These are phyloP conservation scores for Spodoptera litura DNA, from an alignment of 1,140 invertebrate species.

Conservation along the genomic window DNA sequence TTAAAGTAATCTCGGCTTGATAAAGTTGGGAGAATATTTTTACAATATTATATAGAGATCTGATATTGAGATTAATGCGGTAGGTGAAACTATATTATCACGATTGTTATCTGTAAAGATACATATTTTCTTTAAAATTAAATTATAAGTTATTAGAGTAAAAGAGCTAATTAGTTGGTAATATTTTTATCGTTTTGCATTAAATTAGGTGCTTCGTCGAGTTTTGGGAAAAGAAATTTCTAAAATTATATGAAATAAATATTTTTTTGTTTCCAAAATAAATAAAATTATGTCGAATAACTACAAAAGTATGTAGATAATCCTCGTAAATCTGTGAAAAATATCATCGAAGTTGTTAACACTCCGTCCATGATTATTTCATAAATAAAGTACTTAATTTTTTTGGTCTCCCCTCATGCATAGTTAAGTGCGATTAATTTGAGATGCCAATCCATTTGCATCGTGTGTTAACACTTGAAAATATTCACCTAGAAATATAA, in stretches of 20 bases:
- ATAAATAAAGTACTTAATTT: constrained; percentile 82
- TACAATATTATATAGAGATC: constrained; percentile 76
- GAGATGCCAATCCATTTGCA: constrained; percentile 33
- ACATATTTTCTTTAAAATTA: constrained; percentile 55
- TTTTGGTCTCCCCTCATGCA: constrained; percentile 66
- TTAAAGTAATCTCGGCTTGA: constrained; percentile 63
- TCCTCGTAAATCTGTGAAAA: constrained; percentile 38
- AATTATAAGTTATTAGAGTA: constrained; percentile 44
- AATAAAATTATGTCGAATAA: constrained; percentile 33
- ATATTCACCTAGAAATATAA: constrained; percentile 27
- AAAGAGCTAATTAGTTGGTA: constrained; percentile 38
- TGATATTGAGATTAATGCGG: constrained; percentile 82
- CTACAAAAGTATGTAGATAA: constrained; percentile 19
- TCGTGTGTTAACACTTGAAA: constrained; percentile 43
- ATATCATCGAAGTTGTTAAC: constrained; percentile 69
- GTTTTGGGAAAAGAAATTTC: constrained; percentile 6
- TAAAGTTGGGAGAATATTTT: constrained; percentile 62
- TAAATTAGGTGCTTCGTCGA: constrained; percentile 56
- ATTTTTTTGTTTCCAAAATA: constrained; percentile 17
- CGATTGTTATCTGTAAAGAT: constrained; percentile 62
- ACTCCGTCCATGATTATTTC: constrained; percentile 81
- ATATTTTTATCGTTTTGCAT: constrained; percentile 43
- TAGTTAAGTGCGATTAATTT: constrained; percentile 51
- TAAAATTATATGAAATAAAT: constrained; percentile 5
- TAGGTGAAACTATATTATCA: constrained; percentile 62